Conservation (phyloP, 2,888 invertebrate genomes). For the Coenonympha glycerion region DNA sequence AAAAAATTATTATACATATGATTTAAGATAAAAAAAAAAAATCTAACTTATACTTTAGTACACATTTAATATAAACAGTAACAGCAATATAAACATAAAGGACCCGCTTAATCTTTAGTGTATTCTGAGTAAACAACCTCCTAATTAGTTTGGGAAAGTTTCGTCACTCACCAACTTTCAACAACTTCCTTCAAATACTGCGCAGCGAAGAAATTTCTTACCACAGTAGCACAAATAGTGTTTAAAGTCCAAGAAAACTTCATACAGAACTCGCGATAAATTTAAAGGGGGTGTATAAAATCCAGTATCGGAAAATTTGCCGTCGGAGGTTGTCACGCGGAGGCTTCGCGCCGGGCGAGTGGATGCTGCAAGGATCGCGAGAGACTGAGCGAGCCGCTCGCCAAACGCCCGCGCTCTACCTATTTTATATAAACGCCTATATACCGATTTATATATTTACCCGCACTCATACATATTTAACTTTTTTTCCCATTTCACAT, state of each 20-base stretch:
- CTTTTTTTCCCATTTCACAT: constrained; percentile 75
- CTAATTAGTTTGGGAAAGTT: constrained; percentile 24
- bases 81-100: not conserved
- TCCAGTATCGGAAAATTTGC: constrained; percentile 14
- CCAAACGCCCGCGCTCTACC: constrained; percentile 52
- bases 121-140: constrained; percentile 4
- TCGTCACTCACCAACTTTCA: constrained; percentile 26
- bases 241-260: constrained; percentile 15
- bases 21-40: too few species aligned
- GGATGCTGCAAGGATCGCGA: constrained; percentile 46
- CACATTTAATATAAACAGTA: not conserved
- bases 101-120: not conserved
- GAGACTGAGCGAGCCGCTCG: constrained; percentile 62
- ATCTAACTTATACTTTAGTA: too few species aligned
- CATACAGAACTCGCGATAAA: not conserved
- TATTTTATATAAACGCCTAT: constrained; percentile 71
- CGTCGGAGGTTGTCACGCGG: constrained; percentile 26
- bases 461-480: constrained; percentile 76
- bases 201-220: constrained; percentile 17
- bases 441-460: constrained; percentile 76
- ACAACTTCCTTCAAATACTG: constrained; percentile 23
- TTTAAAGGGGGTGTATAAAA: not conserved
- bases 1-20: too few species aligned
- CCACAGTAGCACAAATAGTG: constrained; percentile 18
- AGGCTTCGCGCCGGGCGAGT: constrained; percentile 28